These are phyloP conservation scores for Rhaphigaster nebulosa DNA, from an alignment of 2,888 invertebrate genomes.

Conservation along the genomic window DNA sequence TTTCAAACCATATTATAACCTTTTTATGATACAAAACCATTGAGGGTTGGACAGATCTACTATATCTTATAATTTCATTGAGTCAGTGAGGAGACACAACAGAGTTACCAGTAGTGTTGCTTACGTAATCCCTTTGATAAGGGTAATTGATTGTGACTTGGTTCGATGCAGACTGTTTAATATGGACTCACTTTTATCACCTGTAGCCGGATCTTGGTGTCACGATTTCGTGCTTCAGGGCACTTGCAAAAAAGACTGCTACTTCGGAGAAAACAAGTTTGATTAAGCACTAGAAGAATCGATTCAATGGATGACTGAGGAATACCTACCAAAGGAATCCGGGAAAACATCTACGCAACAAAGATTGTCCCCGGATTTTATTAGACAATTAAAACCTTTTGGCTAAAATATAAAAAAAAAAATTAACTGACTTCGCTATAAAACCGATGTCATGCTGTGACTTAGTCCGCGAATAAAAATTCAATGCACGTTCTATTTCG, in stretches of 20 bases:
- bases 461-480: not conserved
- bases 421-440: not conserved
- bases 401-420: not conserved
- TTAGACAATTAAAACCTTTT: not conserved
- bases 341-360: not conserved
- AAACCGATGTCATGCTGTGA: not conserved
- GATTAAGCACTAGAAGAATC: not conserved
- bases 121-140: slow-evolving; percentile 8
- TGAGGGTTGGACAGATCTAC: not conserved
- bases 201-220: slow-evolving; percentile 36
- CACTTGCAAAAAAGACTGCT: slow-evolving; percentile 18
- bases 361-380: not conserved
- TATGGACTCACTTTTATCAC: slow-evolving; percentile 9
- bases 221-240: slow-evolving; percentile 35
- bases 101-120: not conserved
- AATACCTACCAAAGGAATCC: not conserved
- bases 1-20: not conserved
- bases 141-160: not conserved
- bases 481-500: not conserved
- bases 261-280: not conserved
- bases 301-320: not conserved
- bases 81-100: not conserved
- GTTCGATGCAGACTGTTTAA: not conserved
- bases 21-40: not conserved
- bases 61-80: not conserved